Evolutionary conservation across 2,888 invertebrate genomes (phyloP).

Genomic region (Teinopalpus imperialis): DNA sequence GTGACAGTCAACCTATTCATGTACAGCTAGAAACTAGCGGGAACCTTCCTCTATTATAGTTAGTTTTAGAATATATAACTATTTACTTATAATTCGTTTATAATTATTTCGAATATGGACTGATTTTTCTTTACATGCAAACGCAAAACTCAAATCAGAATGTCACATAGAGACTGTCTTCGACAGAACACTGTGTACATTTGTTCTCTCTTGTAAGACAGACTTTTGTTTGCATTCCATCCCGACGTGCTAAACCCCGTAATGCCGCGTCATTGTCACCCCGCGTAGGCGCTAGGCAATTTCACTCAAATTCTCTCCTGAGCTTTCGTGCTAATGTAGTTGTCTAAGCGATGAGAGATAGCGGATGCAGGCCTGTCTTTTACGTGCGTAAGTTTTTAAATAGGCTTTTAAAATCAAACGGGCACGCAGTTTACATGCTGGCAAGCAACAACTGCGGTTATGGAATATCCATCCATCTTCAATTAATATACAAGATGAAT

Average conservation of each 20-base stretch:
- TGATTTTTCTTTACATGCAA: too few relatives aligned
- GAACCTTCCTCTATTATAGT: too few relatives aligned
- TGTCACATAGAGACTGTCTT: not conserved
- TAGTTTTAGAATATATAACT: too few relatives aligned
- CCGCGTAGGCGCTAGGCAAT: constrained; percentile 43
- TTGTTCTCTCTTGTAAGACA: constrained; percentile 12
- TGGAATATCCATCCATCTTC: too few relatives aligned
- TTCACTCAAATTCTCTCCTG: constrained; percentile 52
- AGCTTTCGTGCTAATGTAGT: constrained; percentile 40
- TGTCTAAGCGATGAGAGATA: constrained; percentile 34
- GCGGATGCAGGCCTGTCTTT: constrained; percentile 24
- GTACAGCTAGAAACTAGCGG: too few relatives aligned
- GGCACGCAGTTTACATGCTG: too few relatives aligned
- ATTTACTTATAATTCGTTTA: too few relatives aligned
- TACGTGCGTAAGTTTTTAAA: not conserved
- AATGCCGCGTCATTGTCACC: constrained; percentile 37
- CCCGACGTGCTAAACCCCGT: constrained; percentile 30
- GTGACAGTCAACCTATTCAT: too few relatives aligned
- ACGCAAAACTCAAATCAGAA: constrained; percentile 3
- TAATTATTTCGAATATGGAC: too few relatives aligned
- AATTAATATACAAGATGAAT: too few relatives aligned
- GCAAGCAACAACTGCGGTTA: too few relatives aligned
- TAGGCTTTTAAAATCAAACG: too few relatives aligned
- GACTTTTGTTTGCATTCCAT: constrained; percentile 26
- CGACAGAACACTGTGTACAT: constrained; percentile 8